Evolutionary conservation across 2,888 invertebrate species (phyloP), one percentile per base, ranked within the genome.

Genomic region (Lycaena phlaeas): DNA sequence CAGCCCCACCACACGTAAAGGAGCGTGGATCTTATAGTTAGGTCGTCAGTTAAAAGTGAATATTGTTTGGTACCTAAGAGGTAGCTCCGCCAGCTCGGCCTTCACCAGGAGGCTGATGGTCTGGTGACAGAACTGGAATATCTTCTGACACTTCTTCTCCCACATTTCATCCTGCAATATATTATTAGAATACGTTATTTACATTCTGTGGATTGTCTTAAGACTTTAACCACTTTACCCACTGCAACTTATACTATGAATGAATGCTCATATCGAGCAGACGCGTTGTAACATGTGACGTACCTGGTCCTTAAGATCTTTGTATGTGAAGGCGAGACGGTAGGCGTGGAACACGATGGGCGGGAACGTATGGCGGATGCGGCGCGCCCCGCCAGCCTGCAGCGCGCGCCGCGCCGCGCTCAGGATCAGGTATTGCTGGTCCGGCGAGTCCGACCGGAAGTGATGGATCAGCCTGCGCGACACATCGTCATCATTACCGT

Each of bases 61-160:
- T n/a, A n/a, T n/a, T n/a, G n/a, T n/a, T n/a, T 14, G 18, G 5
- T 44, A 85, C 85, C 98, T 88, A 27, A 99, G 81, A 0, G 98
- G 96, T 41, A 99, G 72, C 64, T 99, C 98, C 0, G 97, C 94
- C 30, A 96, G 81, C 65, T 98, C 98, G 0, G 96, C 97, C 71
- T 98, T 98, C 38, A 97, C 95, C 38, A 99, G 84, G 43, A 95
- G 94, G 14, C 92, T 93, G 58, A 99, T 96, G 0, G 97, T 98
- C 58, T 95, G 93, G 69, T 97, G 97, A 64, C 97, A 98, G 71
- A 98, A 98, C 76, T 98, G 96, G 85, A 99, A 96, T 51, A 99
- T 97, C 78, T 98, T 98, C 69, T 95, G 94, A 59, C 98, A 96
- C 68, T 99, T 98, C 74, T 96, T 97, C 72, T 97, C 95, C 98